Base-by-base conservation (phyloP, 1,140 invertebrate species). In the Anastatus disparis region DNA sequence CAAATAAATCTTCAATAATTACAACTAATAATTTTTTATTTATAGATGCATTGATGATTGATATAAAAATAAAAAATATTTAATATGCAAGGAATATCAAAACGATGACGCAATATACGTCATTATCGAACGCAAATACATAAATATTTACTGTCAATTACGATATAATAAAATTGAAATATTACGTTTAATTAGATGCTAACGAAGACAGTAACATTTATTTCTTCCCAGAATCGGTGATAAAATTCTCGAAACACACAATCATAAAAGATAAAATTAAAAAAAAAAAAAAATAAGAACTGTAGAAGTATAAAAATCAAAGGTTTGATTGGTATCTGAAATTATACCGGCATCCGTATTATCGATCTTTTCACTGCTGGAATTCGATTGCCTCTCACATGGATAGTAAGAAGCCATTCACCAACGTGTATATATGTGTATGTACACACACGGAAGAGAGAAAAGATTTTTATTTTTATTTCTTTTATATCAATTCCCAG, bases 251-350 rank as follows among this genome's bases (percentile, higher is more conserved):
- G 24, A 61, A 61, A 61, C 24, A 59, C 13, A 53, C 27, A 59
- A 52, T 22, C 48, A 31, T 64, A 64, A 64, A 64, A 31, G n/a
- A n/a, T n/a, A n/a, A n/a, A n/a, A n/a, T n/a, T n/a, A n/a, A n/a
- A n/a, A n/a, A n/a, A n/a, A n/a, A n/a, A n/a, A n/a, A n/a, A n/a
- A n/a, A n/a, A n/a, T n/a, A 8, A 44, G 40, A 31, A 56, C 29
- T n/a, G 64, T 8, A 55, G 38, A 42, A 44, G 53, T 48, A 64
- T 58, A 64, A 65, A n/a, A 65, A 64, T 64, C 48, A 31, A 55
- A 63, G 29, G n/a, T n/a, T 20, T 58, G 69, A 71, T 71, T 64
- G 61, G 61, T 71, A 71, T 71, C 69, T 63, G 61, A 63, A 71
- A 71, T 71, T 56, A 64, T 50, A 31, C 61, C 52, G 29, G 61